Conservation (phyloP, 2,797 vertebrate genomes). For the Stomatorhinus walkeri region DNA sequence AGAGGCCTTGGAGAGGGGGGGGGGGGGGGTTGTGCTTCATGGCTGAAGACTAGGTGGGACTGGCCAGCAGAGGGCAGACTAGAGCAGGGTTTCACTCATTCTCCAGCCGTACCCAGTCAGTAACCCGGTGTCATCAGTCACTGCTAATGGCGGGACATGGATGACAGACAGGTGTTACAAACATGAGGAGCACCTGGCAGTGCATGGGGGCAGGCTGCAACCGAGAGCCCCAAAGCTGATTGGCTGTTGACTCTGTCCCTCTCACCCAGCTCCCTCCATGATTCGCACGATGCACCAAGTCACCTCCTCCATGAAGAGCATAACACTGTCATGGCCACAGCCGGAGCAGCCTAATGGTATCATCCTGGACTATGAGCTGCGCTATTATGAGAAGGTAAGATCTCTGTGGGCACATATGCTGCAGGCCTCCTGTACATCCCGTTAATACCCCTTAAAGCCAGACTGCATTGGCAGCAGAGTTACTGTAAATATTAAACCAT, state of each 20-base stretch:
- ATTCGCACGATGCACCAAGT: constrained; percentile 99
- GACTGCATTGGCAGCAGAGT: neutral
- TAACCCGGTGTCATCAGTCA: neutral
- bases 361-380: constrained; percentile 95
- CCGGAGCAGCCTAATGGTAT: constrained; percentile 96
- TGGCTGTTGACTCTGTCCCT: neutral
- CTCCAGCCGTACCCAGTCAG: neutral
- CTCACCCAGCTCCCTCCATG: constrained; percentile 78
- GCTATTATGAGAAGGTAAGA: constrained; percentile 91
- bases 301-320: constrained; percentile 94
- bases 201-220: neutral
- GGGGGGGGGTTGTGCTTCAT: neutral
- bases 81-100: neutral
- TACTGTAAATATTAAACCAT: neutral
- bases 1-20: neutral
- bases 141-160: neutral
- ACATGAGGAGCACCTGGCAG: neutral
- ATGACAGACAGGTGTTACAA: neutral
- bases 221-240: neutral
- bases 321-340: constrained; percentile 95
- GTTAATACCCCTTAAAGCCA: neutral
- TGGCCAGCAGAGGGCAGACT: neutral
- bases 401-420: neutral
- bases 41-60: neutral
- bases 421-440: neutral